Conservation (phyloP, 2,888 invertebrate genomes). For the Rhabditoides inermis region DNA sequence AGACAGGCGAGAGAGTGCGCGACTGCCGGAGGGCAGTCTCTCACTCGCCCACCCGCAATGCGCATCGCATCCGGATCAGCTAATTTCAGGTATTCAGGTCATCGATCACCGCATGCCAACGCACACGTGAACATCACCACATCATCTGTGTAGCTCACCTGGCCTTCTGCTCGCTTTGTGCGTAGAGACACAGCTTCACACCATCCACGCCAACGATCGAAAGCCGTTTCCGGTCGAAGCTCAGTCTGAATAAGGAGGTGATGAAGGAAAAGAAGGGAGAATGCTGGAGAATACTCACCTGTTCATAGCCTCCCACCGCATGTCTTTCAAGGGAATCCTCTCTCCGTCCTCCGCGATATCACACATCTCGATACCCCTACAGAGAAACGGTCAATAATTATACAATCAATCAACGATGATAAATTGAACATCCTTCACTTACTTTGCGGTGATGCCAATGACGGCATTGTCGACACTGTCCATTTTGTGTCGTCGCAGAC, state of each 20-base stretch:
- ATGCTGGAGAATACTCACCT: constrained; percentile 87
- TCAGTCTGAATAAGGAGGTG: too few species aligned
- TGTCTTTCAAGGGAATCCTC: constrained; percentile 64
- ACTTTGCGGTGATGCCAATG: constrained; percentile 76
- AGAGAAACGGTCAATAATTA: constrained; percentile 76
- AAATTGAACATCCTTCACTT: not conserved
- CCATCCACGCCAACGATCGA: constrained; percentile 67
- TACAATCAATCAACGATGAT: not conserved
- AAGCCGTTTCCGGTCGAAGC: constrained; percentile 90
- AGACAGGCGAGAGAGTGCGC: too few species aligned
- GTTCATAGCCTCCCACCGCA: constrained; percentile 89
- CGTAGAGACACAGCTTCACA: constrained; percentile 71
- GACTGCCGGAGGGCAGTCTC: too few species aligned
- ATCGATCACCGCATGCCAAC: too few species aligned
- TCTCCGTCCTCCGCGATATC: constrained; percentile 53
- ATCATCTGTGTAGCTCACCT: constrained; percentile 61
- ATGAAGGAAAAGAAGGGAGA: too few species aligned
- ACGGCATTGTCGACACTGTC: constrained; percentile 66
- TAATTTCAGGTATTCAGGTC: too few species aligned
- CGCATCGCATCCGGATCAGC: too few species aligned
- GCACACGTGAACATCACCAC: too few species aligned
- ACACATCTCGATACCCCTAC: constrained; percentile 37
- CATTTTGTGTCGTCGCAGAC: constrained; percentile 61
- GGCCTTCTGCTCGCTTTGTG: constrained; percentile 84
- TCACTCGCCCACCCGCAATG: too few species aligned